A percentile compares a stretch with the other conserved stretches of the same genome.
Evolutionary conservation across 1,140 invertebrate species (phyloP).

Genomic region (Babylonia areolata): DNA sequence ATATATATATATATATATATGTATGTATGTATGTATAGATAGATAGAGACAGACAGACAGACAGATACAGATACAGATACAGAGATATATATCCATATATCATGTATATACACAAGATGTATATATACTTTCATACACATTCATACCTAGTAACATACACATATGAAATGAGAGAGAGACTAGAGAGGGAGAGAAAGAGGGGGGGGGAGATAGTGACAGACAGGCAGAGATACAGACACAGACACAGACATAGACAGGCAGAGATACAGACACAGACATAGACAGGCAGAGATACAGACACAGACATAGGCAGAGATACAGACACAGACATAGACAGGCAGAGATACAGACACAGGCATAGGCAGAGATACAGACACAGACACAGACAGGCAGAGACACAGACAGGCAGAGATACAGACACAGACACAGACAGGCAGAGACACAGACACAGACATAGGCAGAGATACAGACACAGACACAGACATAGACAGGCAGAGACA

Average conservation of each 20-base stretch:
- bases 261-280: background rate
- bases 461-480: background rate
- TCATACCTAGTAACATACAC: too few species aligned
- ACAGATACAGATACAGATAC: too few species aligned
- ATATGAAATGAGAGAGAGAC: constrained; percentile 6
- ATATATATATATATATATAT: too few species aligned
- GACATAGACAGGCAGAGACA: background rate
- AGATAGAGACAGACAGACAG: too few species aligned
- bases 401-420: background rate
- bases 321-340: background rate
- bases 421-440: background rate
- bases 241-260: background rate
- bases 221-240: background rate
- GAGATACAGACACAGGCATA: background rate
- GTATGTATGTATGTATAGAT: too few species aligned
- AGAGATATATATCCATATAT: too few species aligned
- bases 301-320: background rate
- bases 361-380: too few species aligned
- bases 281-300: background rate
- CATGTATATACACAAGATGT: too few species aligned
- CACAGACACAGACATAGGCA: background rate
- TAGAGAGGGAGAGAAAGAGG: too few species aligned
- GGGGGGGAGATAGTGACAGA: background rate
- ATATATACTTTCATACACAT: too few species aligned
- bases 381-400: background rate